Percentiles rank a stretch among this genome's conserved stretches.
These are phyloP conservation scores for Crotalus tigris DNA, from an alignment of 2,113 vertebrate genomes.

Conservation along the genomic window DNA sequence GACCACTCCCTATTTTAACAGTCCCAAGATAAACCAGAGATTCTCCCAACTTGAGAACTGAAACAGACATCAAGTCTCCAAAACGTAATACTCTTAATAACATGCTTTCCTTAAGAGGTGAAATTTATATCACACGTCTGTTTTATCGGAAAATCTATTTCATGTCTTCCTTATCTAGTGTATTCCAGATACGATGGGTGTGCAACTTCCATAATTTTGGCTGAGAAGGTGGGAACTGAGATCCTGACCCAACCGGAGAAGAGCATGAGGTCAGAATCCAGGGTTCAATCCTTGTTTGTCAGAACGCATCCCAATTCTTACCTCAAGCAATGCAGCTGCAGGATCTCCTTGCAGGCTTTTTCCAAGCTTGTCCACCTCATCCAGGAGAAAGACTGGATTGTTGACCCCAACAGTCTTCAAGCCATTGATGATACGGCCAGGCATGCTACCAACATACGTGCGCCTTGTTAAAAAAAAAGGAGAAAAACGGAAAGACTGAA, in stretches of 20 bases:
- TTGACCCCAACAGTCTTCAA: conserved; percentile 91
- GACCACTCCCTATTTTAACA: not conserved
- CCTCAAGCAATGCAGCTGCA: conserved; percentile 94
- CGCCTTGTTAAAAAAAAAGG: conserved; percentile 67
- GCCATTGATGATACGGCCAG: conserved; percentile 94
- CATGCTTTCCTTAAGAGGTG: not conserved
- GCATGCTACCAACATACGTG: conserved; percentile 98
- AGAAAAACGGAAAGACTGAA: accelerated
- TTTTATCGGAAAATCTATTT: accelerated
- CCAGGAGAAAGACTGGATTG: conserved; percentile 94
- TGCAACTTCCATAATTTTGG: not conserved
- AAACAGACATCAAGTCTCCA: not conserved
- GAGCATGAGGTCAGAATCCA: not conserved
- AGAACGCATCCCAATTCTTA: conserved; percentile 54
- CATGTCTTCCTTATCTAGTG: not conserved
- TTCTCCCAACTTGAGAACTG: not conserved
- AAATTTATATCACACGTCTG: not conserved
- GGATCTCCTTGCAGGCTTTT: conserved; percentile 96
- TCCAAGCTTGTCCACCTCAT: conserved; percentile 96
- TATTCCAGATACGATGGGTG: not conserved
- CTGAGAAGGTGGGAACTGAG: not conserved
- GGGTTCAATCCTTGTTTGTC: not conserved
- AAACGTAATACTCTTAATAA: not conserved
- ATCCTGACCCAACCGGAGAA: not conserved
- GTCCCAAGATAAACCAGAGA: not conserved